Base-by-base conservation (phyloP, 2,113 vertebrate genomes). In the Cephalopholis sonnerati region DNA sequence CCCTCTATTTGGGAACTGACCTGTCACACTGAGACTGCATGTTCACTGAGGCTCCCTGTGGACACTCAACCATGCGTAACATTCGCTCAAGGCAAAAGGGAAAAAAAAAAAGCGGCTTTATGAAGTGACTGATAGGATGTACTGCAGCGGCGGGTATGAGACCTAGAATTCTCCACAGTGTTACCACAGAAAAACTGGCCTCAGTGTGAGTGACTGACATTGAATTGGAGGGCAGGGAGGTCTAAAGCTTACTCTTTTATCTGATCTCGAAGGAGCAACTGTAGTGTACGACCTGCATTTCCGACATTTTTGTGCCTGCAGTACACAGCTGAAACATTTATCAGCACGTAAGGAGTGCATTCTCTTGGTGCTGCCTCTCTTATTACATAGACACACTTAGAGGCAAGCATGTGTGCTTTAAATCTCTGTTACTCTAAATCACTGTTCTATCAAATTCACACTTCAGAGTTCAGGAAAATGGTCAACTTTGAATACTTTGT, bases 11-110 rank as follows among this genome's bases (percentile, higher is more conserved):
- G 70, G 70, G 53, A 81, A 74, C 22, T 17, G 79, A 90, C 90
- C 79, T 91, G 84, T 90, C 91, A 93, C 81, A 70, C 61, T 27
- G 51, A 83, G 78, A 73, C 73, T 74, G 44, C 69, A 82, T 86
- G 84, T 89, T 79, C 71, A 76, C 74, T 59, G 54, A 62, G 41
- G 62, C 67, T 89, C 88, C 89, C 86, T 74, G 82, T 80, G 76
- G 83, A 87, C 62, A 77, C 58, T 82, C 88, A 85, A n/a, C 77
- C 81, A 74, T 84, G 90, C 44, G 53, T 73, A 88, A 88, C 79
- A 58, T 25, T 89, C 16, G 71, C 88, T 89, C 61, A 65, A 70
- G 75, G 79, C 78, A 72, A 84, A 65, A 55, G n/a, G 62, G 66
- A 61, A 70, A 57, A 29, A 29, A 71, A 79, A 85, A 74, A 74